Conservation (phyloP, 2,888 invertebrate genomes). For the Xiphydria camelus region DNA sequence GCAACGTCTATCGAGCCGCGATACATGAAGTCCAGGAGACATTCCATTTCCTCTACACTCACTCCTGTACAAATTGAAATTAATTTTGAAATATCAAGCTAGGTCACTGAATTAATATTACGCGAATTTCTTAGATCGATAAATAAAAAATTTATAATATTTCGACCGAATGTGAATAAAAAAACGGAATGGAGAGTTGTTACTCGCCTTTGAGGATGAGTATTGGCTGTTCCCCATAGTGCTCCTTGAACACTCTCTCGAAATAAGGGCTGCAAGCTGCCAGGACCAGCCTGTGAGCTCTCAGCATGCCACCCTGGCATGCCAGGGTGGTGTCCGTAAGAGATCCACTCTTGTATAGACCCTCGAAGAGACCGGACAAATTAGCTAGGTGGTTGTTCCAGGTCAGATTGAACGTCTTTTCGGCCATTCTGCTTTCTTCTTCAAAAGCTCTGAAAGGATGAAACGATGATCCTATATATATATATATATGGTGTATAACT, state of each 20-base stretch:
- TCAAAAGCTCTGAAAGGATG: no score
- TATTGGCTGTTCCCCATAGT: slow-evolving; percentile 74
- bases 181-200: no score
- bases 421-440: slow-evolving; percentile 56
- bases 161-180: slow-evolving; percentile 11
- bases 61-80: no score
- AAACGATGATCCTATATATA: no score
- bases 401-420: slow-evolving; percentile 70
- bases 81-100: no score
- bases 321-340: slow-evolving; percentile 73
- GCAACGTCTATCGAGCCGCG: slow-evolving; percentile 71
- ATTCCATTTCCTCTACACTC: slow-evolving; percentile 68
- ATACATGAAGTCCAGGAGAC: slow-evolving; percentile 73
- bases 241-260: slow-evolving; percentile 74
- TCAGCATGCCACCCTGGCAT: slow-evolving; percentile 72
- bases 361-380: slow-evolving; percentile 70
- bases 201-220: slow-evolving; percentile 65
- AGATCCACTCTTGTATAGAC: slow-evolving; percentile 70
- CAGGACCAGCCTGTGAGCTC: slow-evolving; percentile 73
- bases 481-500: no score
- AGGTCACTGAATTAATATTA: neutral
- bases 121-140: neutral
- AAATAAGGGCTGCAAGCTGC: slow-evolving; percentile 79
- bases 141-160: slow-evolving; percentile 2
- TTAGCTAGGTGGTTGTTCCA: slow-evolving; percentile 77